A percentile compares a stretch with the other conserved stretches of the same genome.
These are phyloP conservation scores for Athene cunicularia DNA, from an alignment of 2,113 vertebrate species.

Conservation along the genomic window DNA sequence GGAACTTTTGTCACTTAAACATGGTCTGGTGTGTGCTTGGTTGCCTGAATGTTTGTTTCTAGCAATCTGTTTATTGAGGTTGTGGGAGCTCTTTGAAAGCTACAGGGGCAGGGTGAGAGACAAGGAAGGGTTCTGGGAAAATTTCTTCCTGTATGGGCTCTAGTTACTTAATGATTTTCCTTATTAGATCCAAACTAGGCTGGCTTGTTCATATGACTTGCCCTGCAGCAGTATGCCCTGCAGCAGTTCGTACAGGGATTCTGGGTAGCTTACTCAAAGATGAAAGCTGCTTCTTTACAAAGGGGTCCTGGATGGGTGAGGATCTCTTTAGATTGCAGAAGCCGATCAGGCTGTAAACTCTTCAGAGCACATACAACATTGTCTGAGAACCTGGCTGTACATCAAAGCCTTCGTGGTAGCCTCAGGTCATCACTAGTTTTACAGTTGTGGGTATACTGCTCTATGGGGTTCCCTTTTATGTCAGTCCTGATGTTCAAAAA, in stretches of 20 bases:
- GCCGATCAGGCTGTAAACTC: accelerated
- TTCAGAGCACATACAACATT: background rate
- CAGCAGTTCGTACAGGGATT: background rate
- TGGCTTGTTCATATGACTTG: background rate
- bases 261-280: background rate
- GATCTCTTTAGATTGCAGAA: background rate
- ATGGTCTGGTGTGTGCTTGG: background rate
- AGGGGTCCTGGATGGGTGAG: background rate
- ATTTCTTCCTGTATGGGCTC: background rate
- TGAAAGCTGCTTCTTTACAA: background rate
- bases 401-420: background rate
- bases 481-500: background rate
- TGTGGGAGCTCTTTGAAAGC: background rate
- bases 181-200: background rate
- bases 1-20: background rate
- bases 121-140: background rate
- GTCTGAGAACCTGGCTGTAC: background rate
- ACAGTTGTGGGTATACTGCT: background rate
- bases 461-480: background rate
- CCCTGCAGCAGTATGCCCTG: background rate
- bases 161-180: background rate
- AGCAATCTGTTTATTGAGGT: background rate
- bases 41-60: background rate
- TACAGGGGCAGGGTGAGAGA: background rate
- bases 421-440: background rate